A percentile compares a stretch with the other conserved stretches of the same genome.
Evolutionary conservation across 2,888 invertebrate genomes (phyloP).

Genomic region (Plutella xylostella): DNA sequence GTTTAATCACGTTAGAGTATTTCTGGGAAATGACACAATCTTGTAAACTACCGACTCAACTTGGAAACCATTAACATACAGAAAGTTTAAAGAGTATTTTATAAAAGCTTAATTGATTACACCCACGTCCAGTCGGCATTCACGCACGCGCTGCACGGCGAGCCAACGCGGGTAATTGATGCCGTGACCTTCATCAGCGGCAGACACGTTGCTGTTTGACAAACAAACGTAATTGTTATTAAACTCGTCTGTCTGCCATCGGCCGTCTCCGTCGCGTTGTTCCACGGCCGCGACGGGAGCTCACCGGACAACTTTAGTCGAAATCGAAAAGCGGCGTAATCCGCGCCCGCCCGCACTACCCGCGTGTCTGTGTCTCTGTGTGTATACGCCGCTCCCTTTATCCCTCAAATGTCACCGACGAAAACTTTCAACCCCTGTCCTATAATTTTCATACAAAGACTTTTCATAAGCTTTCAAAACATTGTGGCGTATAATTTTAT

Average conservation of each 20-base stretch:
- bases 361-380: no score
- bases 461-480: conserved; percentile 8
- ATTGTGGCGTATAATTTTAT: conserved; percentile 10
- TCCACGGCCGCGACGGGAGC: not conserved
- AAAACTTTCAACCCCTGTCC: conserved; percentile 14
- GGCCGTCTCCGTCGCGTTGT: not conserved
- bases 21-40: no score
- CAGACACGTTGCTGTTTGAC: not conserved
- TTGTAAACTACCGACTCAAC: no score
- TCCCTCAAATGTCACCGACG: conserved; percentile 8
- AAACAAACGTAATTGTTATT: conserved; percentile 1
- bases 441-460: conserved; percentile 20
- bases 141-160: not conserved
- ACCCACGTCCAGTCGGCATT: not conserved
- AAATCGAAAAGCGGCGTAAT: conserved; percentile 8
- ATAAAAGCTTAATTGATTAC: no score
- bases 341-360: no score
- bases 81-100: no score
- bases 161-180: not conserved
- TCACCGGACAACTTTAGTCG: no score
- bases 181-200: conserved; percentile 1
- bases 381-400: not conserved
- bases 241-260: not conserved
- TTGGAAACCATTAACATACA: no score
- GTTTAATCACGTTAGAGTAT: no score